Base-by-base conservation (phyloP, 2,113 vertebrate genomes). In the Rhinopomastus cyanomelas region DNA sequence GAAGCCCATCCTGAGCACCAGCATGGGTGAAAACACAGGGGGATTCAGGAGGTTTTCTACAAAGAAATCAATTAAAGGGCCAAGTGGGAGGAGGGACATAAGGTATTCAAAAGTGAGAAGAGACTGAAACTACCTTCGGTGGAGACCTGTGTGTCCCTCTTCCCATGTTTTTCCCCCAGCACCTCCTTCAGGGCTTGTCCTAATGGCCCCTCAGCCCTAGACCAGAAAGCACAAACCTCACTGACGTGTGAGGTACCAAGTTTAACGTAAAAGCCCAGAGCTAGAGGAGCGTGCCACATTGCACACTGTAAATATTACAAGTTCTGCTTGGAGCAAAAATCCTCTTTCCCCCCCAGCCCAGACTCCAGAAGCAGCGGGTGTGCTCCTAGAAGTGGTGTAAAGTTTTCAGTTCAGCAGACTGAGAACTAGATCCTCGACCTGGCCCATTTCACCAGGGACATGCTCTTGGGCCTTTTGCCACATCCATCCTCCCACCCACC, bases 321-420 rank as follows among this genome's bases (percentile, higher is more conserved):
- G 48, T 59, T 82, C 62, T 68, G 56, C 77, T 66, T 59, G 51
- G 51, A 87, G 73, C 69, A 46, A 87, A 90, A 81, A 87, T 4
- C 67, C 56, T 85, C 81, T 90, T 84, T 75, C 52, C 52, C 84
- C 4, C 2, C 53, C 81, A 94, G 68, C 51, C 65, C 20, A 77
- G 74, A 16, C 83, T 60, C 3, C 1, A 73, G 86, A 79, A 89
- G 94, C 94, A 84, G 4, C 92, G 0, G 0, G 13, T 36, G 37
- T 76, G 73, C 64, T 94, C 89, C 86, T 87, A 46, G 71, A 81
- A 92, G 79, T 36, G 48, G 56, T 93, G 68, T 90, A 78, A 91
- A 81, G 37, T 91, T 94, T 79, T 81, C 61, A 15, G 20, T 18
- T 85, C 71, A 86, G 55, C 74, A 91, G 77, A 51, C 1, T 0